Conservation (phyloP, 2,113 vertebrate species). For the Nansenia antarctica region DNA sequence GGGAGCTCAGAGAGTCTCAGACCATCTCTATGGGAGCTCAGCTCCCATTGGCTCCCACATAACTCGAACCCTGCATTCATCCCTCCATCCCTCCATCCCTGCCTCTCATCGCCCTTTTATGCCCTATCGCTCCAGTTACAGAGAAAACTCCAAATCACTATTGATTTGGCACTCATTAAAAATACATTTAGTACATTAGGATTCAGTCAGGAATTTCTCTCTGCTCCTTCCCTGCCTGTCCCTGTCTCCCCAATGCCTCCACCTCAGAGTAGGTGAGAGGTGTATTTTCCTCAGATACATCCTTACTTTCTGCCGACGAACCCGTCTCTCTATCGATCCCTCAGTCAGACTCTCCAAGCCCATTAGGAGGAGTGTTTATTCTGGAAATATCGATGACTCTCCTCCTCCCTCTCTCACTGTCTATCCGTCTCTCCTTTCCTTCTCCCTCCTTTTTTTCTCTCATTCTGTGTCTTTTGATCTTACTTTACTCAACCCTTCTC, state of each 20-base stretch:
- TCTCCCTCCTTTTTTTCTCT: background rate
- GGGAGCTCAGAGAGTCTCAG: too few relatives aligned
- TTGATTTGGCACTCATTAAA: slow-evolving; percentile 65
- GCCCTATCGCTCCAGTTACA: slow-evolving; percentile 40
- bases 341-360: slow-evolving; percentile 37
- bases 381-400: slow-evolving; percentile 58
- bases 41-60: too few relatives aligned
- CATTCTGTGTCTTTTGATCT: background rate
- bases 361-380: slow-evolving; percentile 63
- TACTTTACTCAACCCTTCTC: background rate
- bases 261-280: slow-evolving; percentile 56
- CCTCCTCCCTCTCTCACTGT: background rate
- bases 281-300: slow-evolving; percentile 62
- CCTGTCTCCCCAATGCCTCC: background rate
- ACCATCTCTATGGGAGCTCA: too few relatives aligned
- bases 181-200: slow-evolving; percentile 59
- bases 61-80: too few relatives aligned
- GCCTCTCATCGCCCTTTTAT: too few relatives aligned
- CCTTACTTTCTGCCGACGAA: slow-evolving; percentile 32
- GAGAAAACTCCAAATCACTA: slow-evolving; percentile 64
- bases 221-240: background rate
- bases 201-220: slow-evolving; percentile 33
- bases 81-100: background rate
- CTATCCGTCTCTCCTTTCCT: background rate
- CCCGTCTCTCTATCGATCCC: slow-evolving; percentile 56